Evolutionary conservation across 2,888 invertebrate species (phyloP).

Genomic region (Lasioglossum marginatum): DNA sequence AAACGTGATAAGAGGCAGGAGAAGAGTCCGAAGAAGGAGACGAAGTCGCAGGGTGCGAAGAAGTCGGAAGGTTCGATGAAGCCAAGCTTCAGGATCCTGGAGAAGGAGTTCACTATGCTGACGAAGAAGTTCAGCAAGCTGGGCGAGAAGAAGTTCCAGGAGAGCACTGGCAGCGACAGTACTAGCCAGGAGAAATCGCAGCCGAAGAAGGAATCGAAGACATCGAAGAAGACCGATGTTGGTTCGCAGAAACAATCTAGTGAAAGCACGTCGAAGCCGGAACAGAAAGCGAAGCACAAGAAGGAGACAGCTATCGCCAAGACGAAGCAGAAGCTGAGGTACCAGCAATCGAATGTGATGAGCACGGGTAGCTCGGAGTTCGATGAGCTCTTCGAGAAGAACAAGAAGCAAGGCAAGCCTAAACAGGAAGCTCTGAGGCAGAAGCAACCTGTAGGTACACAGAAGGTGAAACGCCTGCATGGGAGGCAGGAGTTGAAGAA

Average conservation of each 20-base stretch:
- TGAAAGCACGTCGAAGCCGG: conserved; percentile 14
- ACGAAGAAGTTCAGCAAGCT: conserved; percentile 78
- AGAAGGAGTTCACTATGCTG: conserved; percentile 77
- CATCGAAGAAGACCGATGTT: conserved; percentile 38
- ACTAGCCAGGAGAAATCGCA: conserved; percentile 61
- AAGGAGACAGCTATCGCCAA: conserved; percentile 58
- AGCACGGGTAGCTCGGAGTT: conserved; percentile 78
- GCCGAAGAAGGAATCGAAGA: conserved; percentile 51
- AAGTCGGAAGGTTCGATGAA: conserved; percentile 67
- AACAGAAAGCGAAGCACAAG: conserved; percentile 36
- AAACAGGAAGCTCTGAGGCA: conserved; percentile 56
- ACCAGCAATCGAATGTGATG: conserved; percentile 70
- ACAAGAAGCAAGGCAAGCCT: conserved; percentile 48
- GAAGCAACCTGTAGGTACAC: conserved; percentile 46
- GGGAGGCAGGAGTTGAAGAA: conserved; percentile 63
- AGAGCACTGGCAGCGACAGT: conserved; percentile 63
- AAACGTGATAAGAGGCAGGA: conserved; percentile 46
- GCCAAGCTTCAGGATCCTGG: conserved; percentile 81
- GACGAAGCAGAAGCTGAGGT: conserved; percentile 67
- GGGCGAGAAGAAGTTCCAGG: conserved; percentile 72
- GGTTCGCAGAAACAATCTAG: conserved; percentile 25
- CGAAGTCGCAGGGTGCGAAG: conserved; percentile 52
- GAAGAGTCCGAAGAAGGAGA: conserved; percentile 55
- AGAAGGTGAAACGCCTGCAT: conserved; percentile 66
- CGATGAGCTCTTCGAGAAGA: conserved; percentile 72